Conservation (phyloP, 2,113 vertebrate species). For the Grallaria varia region DNA sequence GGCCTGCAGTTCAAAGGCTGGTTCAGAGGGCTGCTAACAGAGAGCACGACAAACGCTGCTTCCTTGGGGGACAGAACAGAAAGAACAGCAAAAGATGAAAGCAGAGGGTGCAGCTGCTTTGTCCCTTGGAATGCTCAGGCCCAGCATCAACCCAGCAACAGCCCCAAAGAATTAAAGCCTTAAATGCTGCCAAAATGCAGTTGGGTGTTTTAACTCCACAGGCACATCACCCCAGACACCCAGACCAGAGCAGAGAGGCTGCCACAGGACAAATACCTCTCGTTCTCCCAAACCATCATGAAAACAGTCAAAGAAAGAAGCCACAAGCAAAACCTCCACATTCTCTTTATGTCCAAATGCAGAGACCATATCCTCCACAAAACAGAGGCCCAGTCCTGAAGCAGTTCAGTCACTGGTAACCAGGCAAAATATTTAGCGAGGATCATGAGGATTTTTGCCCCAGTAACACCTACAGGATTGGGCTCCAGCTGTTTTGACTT, state of each 20-base stretch:
- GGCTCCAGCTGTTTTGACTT: conserved; percentile 35
- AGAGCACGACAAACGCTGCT: not conserved
- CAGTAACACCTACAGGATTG: not conserved
- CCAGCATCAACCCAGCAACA: not conserved
- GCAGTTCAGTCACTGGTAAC: not conserved
- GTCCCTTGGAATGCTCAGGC: not conserved
- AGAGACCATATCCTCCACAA: not conserved
- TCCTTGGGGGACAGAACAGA: not conserved
- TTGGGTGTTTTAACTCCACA: not conserved
- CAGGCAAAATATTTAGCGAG: not conserved
- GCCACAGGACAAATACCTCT: not conserved
- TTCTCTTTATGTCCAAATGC: not conserved
- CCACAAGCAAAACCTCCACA: not conserved
- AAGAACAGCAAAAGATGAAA: not conserved
- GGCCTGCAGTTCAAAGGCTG: accelerated
- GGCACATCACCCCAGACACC: too few species aligned
- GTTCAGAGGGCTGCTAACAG: not conserved
- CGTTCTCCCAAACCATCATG: not conserved
- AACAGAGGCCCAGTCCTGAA: not conserved
- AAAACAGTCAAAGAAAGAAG: not conserved
- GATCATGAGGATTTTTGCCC: not conserved
- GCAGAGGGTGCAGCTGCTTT: not conserved
- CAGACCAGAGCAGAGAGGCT: not conserved
- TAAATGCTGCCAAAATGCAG: accelerated
- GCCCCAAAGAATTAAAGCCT: not conserved